Conservation (phyloP, 2,888 invertebrate species). For the Geophilus truncorum region DNA sequence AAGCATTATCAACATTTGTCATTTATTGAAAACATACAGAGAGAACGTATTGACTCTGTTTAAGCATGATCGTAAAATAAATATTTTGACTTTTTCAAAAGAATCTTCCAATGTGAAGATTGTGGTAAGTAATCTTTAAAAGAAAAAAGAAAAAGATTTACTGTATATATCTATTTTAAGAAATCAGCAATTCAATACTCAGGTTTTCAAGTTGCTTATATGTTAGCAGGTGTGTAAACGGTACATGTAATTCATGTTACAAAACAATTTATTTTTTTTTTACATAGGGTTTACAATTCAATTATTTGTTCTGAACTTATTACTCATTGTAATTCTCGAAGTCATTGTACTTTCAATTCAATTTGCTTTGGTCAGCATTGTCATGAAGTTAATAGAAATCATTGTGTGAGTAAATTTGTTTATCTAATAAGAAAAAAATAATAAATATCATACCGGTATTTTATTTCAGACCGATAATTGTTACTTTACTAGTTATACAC, state of each 20-base stretch:
- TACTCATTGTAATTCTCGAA: not conserved
- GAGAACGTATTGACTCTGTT: not conserved
- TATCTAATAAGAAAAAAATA: not conserved
- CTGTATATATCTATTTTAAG: not conserved
- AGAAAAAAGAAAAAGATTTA: not conserved
- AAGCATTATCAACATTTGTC: not conserved
- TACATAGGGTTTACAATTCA: not conserved
- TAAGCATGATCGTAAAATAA: not conserved
- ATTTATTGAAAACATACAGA: not conserved
- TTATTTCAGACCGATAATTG: not conserved
- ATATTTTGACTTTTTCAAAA: not conserved
- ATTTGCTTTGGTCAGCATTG: not conserved
- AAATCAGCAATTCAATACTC: not conserved
- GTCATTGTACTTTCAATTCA: not conserved
- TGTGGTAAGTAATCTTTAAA: not conserved
- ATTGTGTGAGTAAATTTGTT: not conserved
- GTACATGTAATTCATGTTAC: not conserved
- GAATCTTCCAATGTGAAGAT: not conserved
- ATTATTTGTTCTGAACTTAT: not conserved
- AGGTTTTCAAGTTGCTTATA: not conserved
- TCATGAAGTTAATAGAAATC: not conserved
- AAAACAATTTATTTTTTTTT: not conserved
- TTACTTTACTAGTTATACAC: not conserved
- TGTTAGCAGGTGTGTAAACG: not conserved
- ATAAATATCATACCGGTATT: not conserved